Evolutionary conservation across 1,140 invertebrate genomes (phyloP), one percentile per base, ranked within the genome.

Genomic region (Parapsyche elsis): DNA sequence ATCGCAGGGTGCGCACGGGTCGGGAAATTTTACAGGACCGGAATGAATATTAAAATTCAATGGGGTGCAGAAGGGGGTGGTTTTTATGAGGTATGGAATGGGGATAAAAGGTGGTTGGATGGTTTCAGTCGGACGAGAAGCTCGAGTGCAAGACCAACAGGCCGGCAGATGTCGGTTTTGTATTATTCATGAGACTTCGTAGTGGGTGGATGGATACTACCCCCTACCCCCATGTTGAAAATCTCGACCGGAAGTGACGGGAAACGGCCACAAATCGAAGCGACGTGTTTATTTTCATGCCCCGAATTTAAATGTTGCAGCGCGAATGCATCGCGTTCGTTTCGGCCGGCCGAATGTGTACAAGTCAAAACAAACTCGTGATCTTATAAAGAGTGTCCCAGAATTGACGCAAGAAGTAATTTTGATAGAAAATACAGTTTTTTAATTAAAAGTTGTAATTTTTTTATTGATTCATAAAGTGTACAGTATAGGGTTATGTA

Each of bases 31-130:
- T 30, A 30, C 21, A 30, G 64, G 64, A 23, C 24, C 19, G 38
- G 74, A 78, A 81, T 81, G 81, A 81, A 81, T 81, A 81, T 81
- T 81, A 81, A 81, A 81, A 81, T 81, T 81, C 80, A 81, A 81
- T 81, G 74, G 78, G 26, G 76, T 2, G 14, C 2, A 14, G 21
- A 2, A 16, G 61, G 21, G 61, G 24, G 19, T 23, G 1, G 38
- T 71, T 76, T 81, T 78, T 81, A 73, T 79, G 74, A 71, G 46
- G 26, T 38, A n/a, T n/a, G n/a, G 30, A 12, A 53, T 16, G 12
- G 10, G 64, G 59, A 64, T 23, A 64, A 21, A 21, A 9, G 57
- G 71, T 74, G 24, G 57, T 30, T 19, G 21, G 23, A n/a, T n/a
- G n/a, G n/a, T n/a, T n/a, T n/a, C n/a, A 67, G 24, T 73, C n/a